These are phyloP conservation scores for Dendrocincla tyrannina DNA, from an alignment of 2,797 vertebrate genomes.

Conservation along the genomic window DNA sequence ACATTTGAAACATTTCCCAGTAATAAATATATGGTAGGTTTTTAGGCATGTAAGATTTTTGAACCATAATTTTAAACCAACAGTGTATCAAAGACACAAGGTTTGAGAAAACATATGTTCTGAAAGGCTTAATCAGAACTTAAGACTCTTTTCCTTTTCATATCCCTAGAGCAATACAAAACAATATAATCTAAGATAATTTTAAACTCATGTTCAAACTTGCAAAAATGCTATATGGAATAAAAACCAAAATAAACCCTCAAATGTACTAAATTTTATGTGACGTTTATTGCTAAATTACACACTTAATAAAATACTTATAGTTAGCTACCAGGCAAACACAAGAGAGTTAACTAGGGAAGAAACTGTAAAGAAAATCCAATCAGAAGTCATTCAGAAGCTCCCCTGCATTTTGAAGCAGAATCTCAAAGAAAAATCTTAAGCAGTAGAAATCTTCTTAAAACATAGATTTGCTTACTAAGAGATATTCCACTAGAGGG, in stretches of 20 bases:
- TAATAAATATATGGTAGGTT: not conserved
- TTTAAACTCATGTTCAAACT: not conserved
- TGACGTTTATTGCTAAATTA: not conserved
- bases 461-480: not conserved
- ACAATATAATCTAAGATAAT: not conserved
- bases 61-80: not conserved
- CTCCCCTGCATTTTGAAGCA: not conserved
- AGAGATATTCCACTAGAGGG: constrained; percentile 64
- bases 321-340: not conserved
- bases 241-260: not conserved
- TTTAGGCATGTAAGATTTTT: not conserved
- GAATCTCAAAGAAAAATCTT: not conserved
- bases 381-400: not conserved
- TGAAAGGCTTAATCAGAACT: not conserved
- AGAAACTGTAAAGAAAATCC: not conserved
- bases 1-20: not conserved
- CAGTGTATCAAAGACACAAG: not conserved
- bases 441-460: not conserved
- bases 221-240: not conserved
- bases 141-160: not conserved
- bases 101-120: not conserved
- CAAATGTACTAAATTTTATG: not conserved
- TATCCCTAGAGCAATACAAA: not conserved
- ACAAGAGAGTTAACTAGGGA: not conserved
- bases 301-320: not conserved